Conservation (phyloP, 37 sponge, comb jelly and placozoan genomes). For the Halichondria panicea region DNA sequence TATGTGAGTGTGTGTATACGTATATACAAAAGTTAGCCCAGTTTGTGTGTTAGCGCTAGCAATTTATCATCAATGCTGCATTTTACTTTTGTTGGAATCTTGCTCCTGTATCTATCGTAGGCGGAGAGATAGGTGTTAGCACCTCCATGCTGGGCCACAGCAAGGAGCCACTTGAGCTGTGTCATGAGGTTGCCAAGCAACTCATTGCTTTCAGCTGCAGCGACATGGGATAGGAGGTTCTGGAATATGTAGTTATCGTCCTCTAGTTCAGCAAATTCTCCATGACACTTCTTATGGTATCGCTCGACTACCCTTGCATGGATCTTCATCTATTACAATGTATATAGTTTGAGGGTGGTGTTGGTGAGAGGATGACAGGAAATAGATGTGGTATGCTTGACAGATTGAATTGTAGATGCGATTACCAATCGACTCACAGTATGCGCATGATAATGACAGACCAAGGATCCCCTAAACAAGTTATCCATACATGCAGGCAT, state of each 20-base stretch:
- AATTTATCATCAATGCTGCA: too few species aligned
- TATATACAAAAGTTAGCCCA: too few species aligned
- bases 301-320: conserved; percentile 35
- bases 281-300: conserved; percentile 26
- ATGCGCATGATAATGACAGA: too few species aligned
- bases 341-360: too few species aligned
- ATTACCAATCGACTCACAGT: too few species aligned
- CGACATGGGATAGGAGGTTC: conserved; percentile 35
- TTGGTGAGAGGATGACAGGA: too few species aligned
- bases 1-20: conserved; percentile 5
- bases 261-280: conserved; percentile 22
- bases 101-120: conserved; percentile 22
- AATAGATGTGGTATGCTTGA: too few species aligned
- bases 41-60: too few species aligned
- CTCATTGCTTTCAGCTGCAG: conserved; percentile 24
- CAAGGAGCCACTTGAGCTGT: conserved; percentile 35
- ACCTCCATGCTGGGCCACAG: conserved; percentile 15
- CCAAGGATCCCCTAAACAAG: too few species aligned
- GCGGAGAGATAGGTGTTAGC: conserved; percentile 20
- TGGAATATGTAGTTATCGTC: conserved; percentile 53
- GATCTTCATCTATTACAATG: conserved; percentile 3
- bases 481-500: too few species aligned
- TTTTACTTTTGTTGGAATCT: conserved; percentile 40
- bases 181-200: conserved; percentile 42
- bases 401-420: too few species aligned